Percentiles rank a stretch among this genome's conserved stretches.
Conservation (phyloP, 1,140 invertebrate genomes). For the Panagrolaimus sp. region DNA sequence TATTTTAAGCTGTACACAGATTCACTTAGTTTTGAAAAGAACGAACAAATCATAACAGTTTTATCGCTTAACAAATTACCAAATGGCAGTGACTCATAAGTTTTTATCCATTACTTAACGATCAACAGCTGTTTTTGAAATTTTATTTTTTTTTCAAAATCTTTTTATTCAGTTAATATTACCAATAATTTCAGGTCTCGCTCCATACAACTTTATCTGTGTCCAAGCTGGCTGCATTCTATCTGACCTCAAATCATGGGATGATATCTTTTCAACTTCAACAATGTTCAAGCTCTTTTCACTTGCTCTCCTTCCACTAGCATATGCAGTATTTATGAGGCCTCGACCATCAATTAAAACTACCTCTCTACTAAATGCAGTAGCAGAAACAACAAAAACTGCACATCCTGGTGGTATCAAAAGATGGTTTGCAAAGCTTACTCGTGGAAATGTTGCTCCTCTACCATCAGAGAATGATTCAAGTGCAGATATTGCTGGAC, state of each 20-base stretch:
- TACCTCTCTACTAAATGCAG: not conserved
- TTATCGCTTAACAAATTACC: too few species aligned
- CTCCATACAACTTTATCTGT: conserved; percentile 68
- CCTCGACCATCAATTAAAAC: conserved; percentile 11
- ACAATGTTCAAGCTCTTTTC: conserved; percentile 62
- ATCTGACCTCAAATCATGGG: conserved; percentile 62
- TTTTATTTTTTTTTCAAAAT: conserved; percentile 5
- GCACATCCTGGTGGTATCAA: too few species aligned
- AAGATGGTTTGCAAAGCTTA: too few species aligned
- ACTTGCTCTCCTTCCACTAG: conserved; percentile 62
- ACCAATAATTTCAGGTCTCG: conserved; percentile 62
- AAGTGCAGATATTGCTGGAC: too few species aligned
- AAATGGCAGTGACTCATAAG: too few species aligned
- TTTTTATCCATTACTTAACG: too few species aligned
- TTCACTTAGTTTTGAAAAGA: too few species aligned
- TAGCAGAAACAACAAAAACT: not conserved
- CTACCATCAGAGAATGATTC: too few species aligned
- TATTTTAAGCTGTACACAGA: too few species aligned
- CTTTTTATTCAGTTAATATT: not conserved
- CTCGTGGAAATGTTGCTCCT: too few species aligned
- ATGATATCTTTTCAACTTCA: conserved; percentile 63
- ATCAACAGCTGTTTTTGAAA: too few species aligned
- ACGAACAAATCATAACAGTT: too few species aligned
- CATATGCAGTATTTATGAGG: conserved; percentile 53
- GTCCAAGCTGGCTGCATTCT: conserved; percentile 66